Evolutionary conservation across 2,888 invertebrate species (phyloP).

Genomic region (Ethmia dodecea): DNA sequence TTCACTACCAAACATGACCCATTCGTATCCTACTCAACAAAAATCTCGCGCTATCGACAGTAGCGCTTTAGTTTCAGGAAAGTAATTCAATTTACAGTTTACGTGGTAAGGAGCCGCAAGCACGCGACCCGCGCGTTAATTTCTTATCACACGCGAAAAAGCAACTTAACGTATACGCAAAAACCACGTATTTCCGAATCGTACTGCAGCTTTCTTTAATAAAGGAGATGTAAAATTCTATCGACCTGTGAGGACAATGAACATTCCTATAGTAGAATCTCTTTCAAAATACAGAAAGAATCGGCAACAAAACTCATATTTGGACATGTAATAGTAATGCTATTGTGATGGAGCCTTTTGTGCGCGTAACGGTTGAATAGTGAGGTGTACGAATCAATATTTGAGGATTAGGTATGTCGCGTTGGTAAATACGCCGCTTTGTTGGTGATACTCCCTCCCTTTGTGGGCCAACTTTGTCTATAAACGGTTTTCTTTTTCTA

Average conservation of each 20-base stretch:
- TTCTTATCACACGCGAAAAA: conserved; percentile 12
- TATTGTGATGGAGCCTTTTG: conserved; percentile 14
- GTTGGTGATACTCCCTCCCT: conserved; percentile 7
- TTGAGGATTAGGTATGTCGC: conserved; percentile 24
- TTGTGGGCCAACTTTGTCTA: conserved; percentile 30
- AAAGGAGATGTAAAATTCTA: too few relatives aligned
- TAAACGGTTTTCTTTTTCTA: conserved; percentile 33
- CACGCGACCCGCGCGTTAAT: conserved; percentile 12
- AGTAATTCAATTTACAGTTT: conserved; percentile 9
- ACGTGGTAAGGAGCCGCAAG: conserved; percentile 6
- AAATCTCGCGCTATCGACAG: too few relatives aligned
- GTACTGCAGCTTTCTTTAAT: too few relatives aligned
- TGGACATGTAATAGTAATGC: conserved; percentile 7
- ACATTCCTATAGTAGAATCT: too few relatives aligned
- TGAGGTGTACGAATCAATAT: conserved; percentile 29
- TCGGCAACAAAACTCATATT: conserved; percentile 10
- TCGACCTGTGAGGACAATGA: too few relatives aligned
- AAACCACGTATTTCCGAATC: too few relatives aligned
- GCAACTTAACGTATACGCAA: too few relatives aligned
- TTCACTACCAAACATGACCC: too few relatives aligned
- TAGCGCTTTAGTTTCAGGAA: background rate
- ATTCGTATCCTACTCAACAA: too few relatives aligned
- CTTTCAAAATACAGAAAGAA: too few relatives aligned
- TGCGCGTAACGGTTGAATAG: conserved; percentile 22
- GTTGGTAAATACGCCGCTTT: conserved; percentile 14